phyloP scores from a whole-genome alignment of 2,888 invertebrate species.

The Cosmia pyralina region DNA sequence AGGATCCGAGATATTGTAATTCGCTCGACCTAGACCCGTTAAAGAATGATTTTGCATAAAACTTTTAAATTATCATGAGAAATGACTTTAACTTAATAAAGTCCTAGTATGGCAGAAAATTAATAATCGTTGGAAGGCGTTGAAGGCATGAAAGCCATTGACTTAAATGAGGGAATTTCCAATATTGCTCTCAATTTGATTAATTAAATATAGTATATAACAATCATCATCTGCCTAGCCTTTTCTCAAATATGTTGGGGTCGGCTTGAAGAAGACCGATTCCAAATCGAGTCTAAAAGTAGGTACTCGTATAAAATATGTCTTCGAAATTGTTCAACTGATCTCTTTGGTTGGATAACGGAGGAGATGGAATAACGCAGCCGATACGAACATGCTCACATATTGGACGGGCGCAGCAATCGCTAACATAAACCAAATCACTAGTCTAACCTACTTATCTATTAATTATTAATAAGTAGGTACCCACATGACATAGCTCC shows the following conservation, averaged over 20 bases:
- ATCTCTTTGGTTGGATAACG: too few species aligned
- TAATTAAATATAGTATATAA: slow-evolving; percentile 20
- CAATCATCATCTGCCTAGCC: too few species aligned
- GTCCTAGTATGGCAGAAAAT: slow-evolving; percentile 15
- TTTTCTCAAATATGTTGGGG: too few species aligned
- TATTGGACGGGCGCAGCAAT: too few species aligned
- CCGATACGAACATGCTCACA: too few species aligned
- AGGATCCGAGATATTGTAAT: slow-evolving; percentile 10
- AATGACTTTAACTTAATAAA: slow-evolving; percentile 34
- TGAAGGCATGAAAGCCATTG: slow-evolving; percentile 12
- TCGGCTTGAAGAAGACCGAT: too few species aligned
- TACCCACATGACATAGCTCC: too few species aligned
- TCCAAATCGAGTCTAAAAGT: too few species aligned
- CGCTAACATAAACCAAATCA: too few species aligned
- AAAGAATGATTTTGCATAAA: slow-evolving; percentile 34
- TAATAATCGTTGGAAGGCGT: slow-evolving; percentile 26
- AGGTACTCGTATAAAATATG: neutral
- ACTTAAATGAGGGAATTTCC: slow-evolving; percentile 35
- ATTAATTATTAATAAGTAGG: too few species aligned
- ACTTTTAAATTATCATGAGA: slow-evolving; percentile 26
- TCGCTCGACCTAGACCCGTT: neutral
- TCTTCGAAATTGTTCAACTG: neutral
- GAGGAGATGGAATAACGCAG: too few species aligned
- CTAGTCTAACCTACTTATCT: too few species aligned
- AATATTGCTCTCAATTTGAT: slow-evolving; percentile 25